Conservation (phyloP, 2,797 vertebrate species). For the Cephalopachus bancanus region DNA sequence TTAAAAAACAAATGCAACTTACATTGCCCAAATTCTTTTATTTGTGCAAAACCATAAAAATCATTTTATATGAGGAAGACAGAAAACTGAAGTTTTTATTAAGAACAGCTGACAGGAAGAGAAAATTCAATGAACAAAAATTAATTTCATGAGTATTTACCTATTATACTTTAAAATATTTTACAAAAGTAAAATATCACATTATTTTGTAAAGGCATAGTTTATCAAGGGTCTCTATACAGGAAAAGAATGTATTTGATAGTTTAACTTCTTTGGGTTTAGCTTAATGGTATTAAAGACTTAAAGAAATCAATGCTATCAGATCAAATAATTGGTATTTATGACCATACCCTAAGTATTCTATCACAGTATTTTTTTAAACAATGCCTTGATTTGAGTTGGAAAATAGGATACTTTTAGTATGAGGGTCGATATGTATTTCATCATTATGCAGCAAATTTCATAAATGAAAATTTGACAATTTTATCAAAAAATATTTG, state of each 20-base stretch:
- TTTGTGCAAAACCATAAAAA: constrained; percentile 39
- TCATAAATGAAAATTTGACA: constrained; percentile 26
- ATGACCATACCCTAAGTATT: background rate
- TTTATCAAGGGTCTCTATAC: background rate
- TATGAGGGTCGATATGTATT: background rate
- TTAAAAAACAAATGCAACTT: constrained; percentile 70
- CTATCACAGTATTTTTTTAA: constrained; percentile 44
- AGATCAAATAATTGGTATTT: constrained; percentile 4
- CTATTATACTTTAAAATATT: constrained; percentile 35
- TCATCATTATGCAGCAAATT: constrained; percentile 15
- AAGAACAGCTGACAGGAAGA: constrained; percentile 66
- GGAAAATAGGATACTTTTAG: background rate
- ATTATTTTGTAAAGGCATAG: background rate
- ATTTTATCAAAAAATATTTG: constrained; percentile 37
- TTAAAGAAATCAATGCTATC: constrained; percentile 1
- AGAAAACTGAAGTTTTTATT: constrained; percentile 71
- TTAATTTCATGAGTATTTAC: constrained; percentile 42
- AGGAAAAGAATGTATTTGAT: background rate
- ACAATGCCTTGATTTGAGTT: constrained; percentile 46
- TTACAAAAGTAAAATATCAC: background rate
- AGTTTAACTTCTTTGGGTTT: constrained; percentile 51
- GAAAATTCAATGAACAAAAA: constrained; percentile 40
- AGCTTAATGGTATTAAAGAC: constrained; percentile 39
- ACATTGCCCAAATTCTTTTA: constrained; percentile 44
- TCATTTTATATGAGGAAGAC: constrained; percentile 49